Percentiles rank a stretch among this genome's conserved stretches.
phyloP scores from a whole-genome alignment of 2,797 vertebrate genomes.

The Falco cherrug region DNA sequence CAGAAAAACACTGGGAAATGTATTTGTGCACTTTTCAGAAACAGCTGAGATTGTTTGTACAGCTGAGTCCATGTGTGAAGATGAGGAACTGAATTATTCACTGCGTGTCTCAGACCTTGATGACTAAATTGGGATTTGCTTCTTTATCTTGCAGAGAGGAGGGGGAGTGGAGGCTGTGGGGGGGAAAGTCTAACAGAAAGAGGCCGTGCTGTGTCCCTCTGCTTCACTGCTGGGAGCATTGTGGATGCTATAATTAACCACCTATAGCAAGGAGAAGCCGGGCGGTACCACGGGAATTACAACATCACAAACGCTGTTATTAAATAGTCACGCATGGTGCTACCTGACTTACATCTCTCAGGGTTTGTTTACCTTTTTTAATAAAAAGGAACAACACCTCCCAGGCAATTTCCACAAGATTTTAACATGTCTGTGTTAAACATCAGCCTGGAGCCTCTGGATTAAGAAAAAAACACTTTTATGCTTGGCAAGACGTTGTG shows the following conservation, averaged over 20 bases:
- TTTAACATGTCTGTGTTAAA: neutral
- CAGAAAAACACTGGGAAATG: neutral
- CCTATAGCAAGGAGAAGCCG: neutral
- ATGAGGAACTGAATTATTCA: slow-evolving; percentile 72
- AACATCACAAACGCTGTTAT: neutral
- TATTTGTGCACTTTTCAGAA: neutral
- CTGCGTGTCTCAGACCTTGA: slow-evolving; percentile 60
- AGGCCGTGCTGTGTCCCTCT: neutral
- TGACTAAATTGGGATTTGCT: slow-evolving; percentile 70
- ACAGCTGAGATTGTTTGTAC: slow-evolving; percentile 53
- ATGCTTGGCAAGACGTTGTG: neutral
- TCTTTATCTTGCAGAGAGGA: slow-evolving; percentile 52
- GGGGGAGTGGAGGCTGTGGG: neutral
- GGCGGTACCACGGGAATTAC: neutral
- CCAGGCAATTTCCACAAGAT: neutral
- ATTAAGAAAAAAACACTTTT: neutral
- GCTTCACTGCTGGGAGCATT: neutral
- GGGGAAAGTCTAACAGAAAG: slow-evolving; percentile 43
- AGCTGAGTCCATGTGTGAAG: slow-evolving; percentile 48
- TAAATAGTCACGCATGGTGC: neutral
- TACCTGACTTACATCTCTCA: neutral
- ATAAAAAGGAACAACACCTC: neutral
- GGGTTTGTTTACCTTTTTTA: slow-evolving; percentile 11
- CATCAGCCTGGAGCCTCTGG: neutral
- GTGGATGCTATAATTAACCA: slow-evolving; percentile 45